A percentile compares a stretch with the other conserved stretches of the same genome.
Conservation (phyloP, 1,140 invertebrate genomes). For the Hylyphantes graminicola region DNA sequence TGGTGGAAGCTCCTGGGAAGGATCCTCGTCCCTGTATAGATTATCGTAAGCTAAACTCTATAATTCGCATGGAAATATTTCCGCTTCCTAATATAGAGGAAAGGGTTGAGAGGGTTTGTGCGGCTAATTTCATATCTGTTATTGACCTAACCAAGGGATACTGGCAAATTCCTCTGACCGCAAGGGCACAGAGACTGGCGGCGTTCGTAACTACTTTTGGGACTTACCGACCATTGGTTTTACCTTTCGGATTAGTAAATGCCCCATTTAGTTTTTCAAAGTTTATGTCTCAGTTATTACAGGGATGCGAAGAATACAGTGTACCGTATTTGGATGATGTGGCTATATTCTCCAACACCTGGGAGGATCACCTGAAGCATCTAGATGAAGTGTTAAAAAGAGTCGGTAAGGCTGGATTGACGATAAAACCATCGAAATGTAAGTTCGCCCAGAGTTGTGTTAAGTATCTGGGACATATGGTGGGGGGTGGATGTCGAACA, state of each 20-base stretch:
- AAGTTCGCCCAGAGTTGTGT: slow-evolving; percentile 15
- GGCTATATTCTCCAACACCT: slow-evolving; percentile 26
- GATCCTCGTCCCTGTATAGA: no score
- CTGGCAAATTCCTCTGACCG: slow-evolving; percentile 68
- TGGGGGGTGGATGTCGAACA: neutral
- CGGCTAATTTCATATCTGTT: neutral
- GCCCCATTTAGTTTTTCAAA: slow-evolving; percentile 1
- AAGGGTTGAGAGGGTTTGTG: neutral
- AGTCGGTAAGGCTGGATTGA: no score
- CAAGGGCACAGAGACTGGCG: no score
- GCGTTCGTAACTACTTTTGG: no score
- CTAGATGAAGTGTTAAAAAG: slow-evolving; percentile 3
- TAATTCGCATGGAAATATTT: slow-evolving; percentile 68
- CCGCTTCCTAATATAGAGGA: slow-evolving; percentile 70
- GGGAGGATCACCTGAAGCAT: slow-evolving; percentile 15
- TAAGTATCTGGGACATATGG: slow-evolving; percentile 44
- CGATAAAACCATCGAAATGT: slow-evolving; percentile 50
- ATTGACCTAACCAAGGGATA: slow-evolving; percentile 71
- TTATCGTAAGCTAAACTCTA: slow-evolving; percentile 69
- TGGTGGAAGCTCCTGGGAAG: no score
- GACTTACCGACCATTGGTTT: no score
- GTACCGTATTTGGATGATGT: slow-evolving; percentile 22
- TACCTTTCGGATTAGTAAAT: no score
- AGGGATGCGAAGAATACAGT: neutral
- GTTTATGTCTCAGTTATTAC: neutral